Percentiles rank a stretch among this genome's conserved stretches.
These are phyloP conservation scores for Sparidentex hasta DNA, from an alignment of 2,797 vertebrate genomes.

Conservation along the genomic window DNA sequence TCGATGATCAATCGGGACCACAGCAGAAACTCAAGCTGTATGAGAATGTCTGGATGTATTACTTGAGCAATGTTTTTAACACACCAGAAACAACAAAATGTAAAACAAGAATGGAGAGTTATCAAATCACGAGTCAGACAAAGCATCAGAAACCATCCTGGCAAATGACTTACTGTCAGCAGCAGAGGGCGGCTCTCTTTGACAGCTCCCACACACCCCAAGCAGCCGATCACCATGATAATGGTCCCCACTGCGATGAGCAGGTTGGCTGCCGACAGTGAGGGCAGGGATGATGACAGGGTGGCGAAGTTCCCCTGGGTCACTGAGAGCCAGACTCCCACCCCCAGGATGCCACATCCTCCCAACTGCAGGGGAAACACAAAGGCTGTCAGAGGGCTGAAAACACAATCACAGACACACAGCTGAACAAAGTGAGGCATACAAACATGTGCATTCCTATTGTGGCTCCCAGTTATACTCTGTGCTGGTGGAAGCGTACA, in stretches of 20 bases:
- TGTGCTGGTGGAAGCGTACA: not conserved
- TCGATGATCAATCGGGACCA: not conserved
- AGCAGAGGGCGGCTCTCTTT: conserved; percentile 96
- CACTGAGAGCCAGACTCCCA: conserved; percentile 98
- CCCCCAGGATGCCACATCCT: conserved; percentile 96
- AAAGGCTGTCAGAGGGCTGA: conserved; percentile 47
- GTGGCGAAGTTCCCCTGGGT: conserved; percentile 99
- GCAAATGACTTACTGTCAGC: conserved; percentile 90
- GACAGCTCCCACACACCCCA: conserved; percentile 97
- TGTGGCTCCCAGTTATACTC: not conserved
- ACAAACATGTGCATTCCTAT: conserved; percentile 3
- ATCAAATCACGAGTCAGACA: conserved; percentile 1
- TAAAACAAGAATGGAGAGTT: not conserved
- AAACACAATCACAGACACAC: conserved; percentile 10
- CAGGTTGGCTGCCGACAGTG: conserved; percentile 96
- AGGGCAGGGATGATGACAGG: conserved; percentile 95
- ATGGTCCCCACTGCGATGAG: conserved; percentile 94
- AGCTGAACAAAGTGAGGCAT: not conserved
- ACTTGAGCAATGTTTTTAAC: conserved; percentile 2
- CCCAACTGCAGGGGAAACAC: conserved; percentile 87
- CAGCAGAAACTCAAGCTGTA: conserved; percentile 5
- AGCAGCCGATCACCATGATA: conserved; percentile 97
- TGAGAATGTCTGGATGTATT: not conserved
- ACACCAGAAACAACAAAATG: conserved; percentile 14
- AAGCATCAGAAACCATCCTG: not conserved